These are phyloP conservation scores for Saccostrea glomerata DNA, from an alignment of 1,140 invertebrate genomes.

Conservation along the genomic window DNA sequence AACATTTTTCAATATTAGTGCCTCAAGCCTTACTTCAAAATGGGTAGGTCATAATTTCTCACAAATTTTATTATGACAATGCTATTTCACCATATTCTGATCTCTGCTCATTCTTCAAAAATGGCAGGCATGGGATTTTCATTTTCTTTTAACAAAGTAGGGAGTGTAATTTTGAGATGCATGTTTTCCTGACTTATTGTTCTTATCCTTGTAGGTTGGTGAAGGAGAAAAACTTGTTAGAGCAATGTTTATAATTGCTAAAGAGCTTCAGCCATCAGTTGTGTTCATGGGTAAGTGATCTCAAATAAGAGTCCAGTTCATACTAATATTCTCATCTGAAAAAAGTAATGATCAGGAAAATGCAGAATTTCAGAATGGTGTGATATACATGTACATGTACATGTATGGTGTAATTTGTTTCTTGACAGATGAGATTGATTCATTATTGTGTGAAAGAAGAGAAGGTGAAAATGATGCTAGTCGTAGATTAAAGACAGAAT, in stretches of 20 bases:
- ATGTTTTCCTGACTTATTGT: background rate
- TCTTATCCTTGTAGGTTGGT: conserved; percentile 87
- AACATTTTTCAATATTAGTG: conserved; percentile 98
- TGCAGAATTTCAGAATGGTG: too few species aligned
- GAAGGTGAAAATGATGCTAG: conserved; percentile 97
- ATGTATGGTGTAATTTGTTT: background rate
- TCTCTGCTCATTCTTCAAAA: too few species aligned
- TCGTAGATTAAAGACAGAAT: conserved; percentile 97
- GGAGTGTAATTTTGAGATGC: too few species aligned
- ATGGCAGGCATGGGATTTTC: too few species aligned
- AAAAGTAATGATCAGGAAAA: background rate
- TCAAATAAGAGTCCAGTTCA: background rate
- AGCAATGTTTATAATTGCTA: conserved; percentile 95
- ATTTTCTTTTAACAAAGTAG: too few species aligned
- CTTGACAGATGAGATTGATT: conserved; percentile 93
- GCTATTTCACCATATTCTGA: too few species aligned
- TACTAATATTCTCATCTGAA: background rate
- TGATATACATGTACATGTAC: background rate
- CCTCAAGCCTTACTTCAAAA: conserved; percentile 97
- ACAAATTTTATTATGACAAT: too few species aligned
- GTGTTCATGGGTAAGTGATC: conserved; percentile 85
- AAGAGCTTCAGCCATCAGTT: conserved; percentile 87
- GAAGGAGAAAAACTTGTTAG: conserved; percentile 98
- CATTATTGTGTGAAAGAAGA: conserved; percentile 92
- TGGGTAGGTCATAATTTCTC: conserved; percentile 75